phyloP scores from a whole-genome alignment of 2,113 vertebrate species.

The Oenanthe melanoleuca region DNA sequence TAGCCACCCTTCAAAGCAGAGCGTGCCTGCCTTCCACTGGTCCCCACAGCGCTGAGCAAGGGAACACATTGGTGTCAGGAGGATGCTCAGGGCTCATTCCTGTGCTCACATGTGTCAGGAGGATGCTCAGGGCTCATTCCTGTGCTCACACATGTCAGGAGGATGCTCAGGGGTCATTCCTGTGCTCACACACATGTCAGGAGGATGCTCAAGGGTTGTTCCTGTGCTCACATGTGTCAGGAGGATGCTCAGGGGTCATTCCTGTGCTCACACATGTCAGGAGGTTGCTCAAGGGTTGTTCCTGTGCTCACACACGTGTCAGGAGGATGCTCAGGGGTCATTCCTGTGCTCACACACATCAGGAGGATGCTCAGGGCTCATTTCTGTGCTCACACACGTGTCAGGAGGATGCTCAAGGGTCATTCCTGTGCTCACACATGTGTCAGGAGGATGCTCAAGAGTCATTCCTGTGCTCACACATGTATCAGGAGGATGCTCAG shows the following conservation, averaged over 20 bases:
- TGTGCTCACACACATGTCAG: neutral
- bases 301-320: neutral
- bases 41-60: accelerated
- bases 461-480: no score
- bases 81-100: neutral
- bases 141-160: no score
- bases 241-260: no score
- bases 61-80: accelerated
- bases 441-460: no score
- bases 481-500: no score
- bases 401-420: no score
- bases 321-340: neutral
- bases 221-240: no score
- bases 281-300: no score
- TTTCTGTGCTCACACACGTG: neutral
- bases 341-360: neutral
- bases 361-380: neutral
- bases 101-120: neutral
- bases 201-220: no score
- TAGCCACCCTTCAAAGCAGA: neutral
- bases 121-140: no score
- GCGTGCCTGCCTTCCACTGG: neutral
- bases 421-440: no score
- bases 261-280: no score
- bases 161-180: neutral